Percentiles rank a stretch among this genome's conserved stretches.
Conservation (phyloP, 2,888 invertebrate genomes). For the Leptopterna dolabrata region DNA sequence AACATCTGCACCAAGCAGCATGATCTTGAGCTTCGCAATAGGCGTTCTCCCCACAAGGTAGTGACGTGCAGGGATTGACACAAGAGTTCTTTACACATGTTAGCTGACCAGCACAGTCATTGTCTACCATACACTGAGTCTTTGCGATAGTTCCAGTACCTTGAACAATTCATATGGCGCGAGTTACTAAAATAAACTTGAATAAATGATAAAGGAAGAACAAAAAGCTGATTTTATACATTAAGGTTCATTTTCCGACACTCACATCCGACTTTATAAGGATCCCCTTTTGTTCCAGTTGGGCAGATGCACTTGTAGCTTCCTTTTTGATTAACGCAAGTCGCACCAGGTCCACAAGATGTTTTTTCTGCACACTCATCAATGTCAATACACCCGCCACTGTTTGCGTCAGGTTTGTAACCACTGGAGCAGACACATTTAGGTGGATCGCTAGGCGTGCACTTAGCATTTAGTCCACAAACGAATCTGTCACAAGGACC, state of each 20-base stretch:
- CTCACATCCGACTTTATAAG: slow-evolving; percentile 85
- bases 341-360: slow-evolving; percentile 87
- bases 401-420: slow-evolving; percentile 83
- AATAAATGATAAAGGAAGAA: background rate
- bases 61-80: slow-evolving; percentile 81
- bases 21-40: slow-evolving; percentile 87
- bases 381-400: slow-evolving; percentile 84
- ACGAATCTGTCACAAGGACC: slow-evolving; percentile 88
- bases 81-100: slow-evolving; percentile 84
- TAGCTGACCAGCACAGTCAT: slow-evolving; percentile 84
- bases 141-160: slow-evolving; percentile 71
- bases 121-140: slow-evolving; percentile 77
- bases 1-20: slow-evolving; percentile 89
- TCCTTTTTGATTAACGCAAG: slow-evolving; percentile 87
- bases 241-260: slow-evolving; percentile 58
- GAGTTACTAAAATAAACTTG: background rate
- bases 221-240: background rate
- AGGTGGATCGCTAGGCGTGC: slow-evolving; percentile 89
- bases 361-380: slow-evolving; percentile 83
- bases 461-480: slow-evolving; percentile 91
- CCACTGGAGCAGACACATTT: slow-evolving; percentile 89
- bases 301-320: slow-evolving; percentile 89
- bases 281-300: slow-evolving; percentile 83
- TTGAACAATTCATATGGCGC: slow-evolving; percentile 45
- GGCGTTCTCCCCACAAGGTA: slow-evolving; percentile 85